Percentiles rank a stretch among this genome's conserved stretches.
Conservation (phyloP, 1,140 invertebrate genomes). For the Ostrea denselamellosa region DNA sequence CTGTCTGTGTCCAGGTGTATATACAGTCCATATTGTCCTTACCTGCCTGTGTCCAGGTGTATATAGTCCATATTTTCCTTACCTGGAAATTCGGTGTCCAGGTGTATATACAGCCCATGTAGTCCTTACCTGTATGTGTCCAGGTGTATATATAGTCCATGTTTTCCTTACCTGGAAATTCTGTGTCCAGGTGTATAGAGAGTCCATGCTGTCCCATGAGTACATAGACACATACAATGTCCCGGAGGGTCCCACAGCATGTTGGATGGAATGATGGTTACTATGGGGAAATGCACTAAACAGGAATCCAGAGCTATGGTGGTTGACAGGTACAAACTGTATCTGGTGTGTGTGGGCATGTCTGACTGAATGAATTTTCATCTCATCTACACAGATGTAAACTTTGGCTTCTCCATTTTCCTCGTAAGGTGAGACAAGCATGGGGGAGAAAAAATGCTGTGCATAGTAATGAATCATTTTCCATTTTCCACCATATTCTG, state of each 20-base stretch:
- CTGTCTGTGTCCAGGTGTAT: conserved; percentile 57
- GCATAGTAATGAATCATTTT: conserved; percentile 96
- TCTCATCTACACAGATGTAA: conserved; percentile 71
- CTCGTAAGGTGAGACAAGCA: conserved; percentile 82
- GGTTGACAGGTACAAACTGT: conserved; percentile 47
- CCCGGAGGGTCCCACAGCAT: conserved; percentile 29
- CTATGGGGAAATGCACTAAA: not conserved
- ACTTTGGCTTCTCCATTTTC: conserved; percentile 70
- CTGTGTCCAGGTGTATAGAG: conserved; percentile 63
- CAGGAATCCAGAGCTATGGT: not conserved
- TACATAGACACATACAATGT: conserved; percentile 64
- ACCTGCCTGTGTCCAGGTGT: not conserved
- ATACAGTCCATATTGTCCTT: conserved; percentile 45
- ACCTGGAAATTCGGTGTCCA: conserved; percentile 54
- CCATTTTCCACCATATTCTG: conserved; percentile 90
- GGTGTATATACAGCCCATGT: not conserved
- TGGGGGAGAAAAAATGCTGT: conserved; percentile 89
- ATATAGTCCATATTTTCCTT: not conserved
- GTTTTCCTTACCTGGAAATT: not conserved
- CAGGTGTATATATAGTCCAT: not conserved
- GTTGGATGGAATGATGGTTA: not conserved
- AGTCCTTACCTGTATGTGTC: no score
- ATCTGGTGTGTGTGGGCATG: conserved; percentile 53
- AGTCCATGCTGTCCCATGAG: conserved; percentile 63
- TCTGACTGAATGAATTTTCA: conserved; percentile 59